phyloP scores from a whole-genome alignment of 2,797 vertebrate species.

The Adrianichthys oophorus region DNA sequence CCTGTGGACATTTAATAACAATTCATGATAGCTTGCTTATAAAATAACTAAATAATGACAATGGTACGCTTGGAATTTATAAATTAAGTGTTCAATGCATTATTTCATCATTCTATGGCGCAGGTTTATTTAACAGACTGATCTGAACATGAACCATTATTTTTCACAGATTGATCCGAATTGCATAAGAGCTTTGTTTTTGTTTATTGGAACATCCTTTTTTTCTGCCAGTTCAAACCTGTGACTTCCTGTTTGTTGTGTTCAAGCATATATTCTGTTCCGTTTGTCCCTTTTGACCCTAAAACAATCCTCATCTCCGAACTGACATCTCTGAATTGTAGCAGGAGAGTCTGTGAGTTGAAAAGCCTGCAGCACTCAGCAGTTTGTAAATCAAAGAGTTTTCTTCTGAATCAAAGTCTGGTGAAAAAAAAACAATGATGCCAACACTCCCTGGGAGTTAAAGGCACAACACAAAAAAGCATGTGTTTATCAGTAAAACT shows the following conservation, averaged over 20 bases:
- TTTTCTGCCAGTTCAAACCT: too few species aligned
- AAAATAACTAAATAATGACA: too few species aligned
- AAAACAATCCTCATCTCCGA: constrained; percentile 67
- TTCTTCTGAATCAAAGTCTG: constrained; percentile 27
- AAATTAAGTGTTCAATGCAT: too few species aligned
- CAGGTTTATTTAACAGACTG: too few species aligned
- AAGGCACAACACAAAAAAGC: constrained; percentile 31
- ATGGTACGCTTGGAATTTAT: too few species aligned
- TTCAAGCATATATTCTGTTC: constrained; percentile 42
- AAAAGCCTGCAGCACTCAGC: constrained; percentile 36
- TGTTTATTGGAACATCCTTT: too few species aligned
- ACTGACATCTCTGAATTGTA: constrained; percentile 74
- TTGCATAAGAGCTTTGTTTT: too few species aligned
- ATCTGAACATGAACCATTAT: too few species aligned
- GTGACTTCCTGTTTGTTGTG: constrained; percentile 9
- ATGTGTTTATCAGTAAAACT: constrained; percentile 33
- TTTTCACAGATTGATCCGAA: too few species aligned
- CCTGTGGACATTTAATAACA: too few species aligned
- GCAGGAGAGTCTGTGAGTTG: constrained; percentile 49
- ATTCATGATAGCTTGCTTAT: too few species aligned
- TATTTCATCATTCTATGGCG: too few species aligned
- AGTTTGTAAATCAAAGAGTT: constrained; percentile 54
- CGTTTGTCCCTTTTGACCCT: constrained; percentile 49
- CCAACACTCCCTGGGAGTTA: constrained; percentile 10
- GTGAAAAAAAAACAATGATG: constrained; percentile 3